These are phyloP conservation scores for Podocnemis expansa DNA, from an alignment of 2,113 vertebrate genomes.

Conservation along the genomic window DNA sequence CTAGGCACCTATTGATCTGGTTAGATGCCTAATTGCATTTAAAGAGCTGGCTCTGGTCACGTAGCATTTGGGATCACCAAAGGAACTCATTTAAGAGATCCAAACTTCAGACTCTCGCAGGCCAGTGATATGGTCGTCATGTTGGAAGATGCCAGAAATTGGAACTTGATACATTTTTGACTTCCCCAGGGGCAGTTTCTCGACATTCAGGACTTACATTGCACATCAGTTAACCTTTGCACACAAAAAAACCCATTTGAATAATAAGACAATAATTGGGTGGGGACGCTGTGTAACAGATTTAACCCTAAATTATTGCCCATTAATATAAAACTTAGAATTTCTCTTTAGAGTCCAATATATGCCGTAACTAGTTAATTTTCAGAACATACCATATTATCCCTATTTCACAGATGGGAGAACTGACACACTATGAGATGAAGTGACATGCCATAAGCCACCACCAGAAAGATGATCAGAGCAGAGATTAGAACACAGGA, in stretches of 20 bases:
- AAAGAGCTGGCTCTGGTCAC: neutral
- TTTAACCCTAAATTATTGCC: constrained; percentile 6
- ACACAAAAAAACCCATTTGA: neutral
- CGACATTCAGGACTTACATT: neutral
- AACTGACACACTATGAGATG: neutral
- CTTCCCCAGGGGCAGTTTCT: accelerated
- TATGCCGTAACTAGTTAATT: neutral
- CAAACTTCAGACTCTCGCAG: neutral
- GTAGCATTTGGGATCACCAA: neutral
- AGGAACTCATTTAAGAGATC: neutral
- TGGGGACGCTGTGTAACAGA: neutral
- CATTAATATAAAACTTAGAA: neutral
- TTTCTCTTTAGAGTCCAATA: neutral
- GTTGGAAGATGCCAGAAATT: neutral
- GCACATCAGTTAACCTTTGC: neutral
- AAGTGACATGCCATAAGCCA: neutral
- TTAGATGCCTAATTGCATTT: neutral
- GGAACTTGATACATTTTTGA: neutral
- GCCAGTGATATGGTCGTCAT: neutral
- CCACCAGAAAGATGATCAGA: neutral
- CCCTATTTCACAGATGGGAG: constrained; percentile 1
- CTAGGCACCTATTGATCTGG: neutral
- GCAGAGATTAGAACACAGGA: neutral
- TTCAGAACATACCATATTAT: neutral
- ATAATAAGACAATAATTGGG: neutral